phyloP scores from a whole-genome alignment of 2,797 vertebrate species.

The Sandelia bainsii region DNA sequence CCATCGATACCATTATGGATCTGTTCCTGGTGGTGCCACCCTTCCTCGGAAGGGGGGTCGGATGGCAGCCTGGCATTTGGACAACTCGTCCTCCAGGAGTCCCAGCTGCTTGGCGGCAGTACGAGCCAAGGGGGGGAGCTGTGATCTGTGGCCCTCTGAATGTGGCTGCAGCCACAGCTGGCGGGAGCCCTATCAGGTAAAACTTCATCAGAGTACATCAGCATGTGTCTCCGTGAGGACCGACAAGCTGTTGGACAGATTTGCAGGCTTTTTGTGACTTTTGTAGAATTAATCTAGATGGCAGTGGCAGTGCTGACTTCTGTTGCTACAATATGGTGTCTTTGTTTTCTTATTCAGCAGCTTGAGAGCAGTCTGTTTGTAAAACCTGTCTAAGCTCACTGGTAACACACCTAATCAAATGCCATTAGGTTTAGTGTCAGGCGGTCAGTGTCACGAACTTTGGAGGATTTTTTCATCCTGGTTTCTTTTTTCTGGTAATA shows the following conservation, averaged over 20 bases:
- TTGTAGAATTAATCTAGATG: not conserved
- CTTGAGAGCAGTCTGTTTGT: not conserved
- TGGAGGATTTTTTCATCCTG: no score
- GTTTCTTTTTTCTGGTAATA: no score
- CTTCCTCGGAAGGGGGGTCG: slow-evolving; percentile 81
- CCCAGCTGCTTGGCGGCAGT: slow-evolving; percentile 71
- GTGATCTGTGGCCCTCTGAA: slow-evolving; percentile 84
- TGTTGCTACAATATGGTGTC: not conserved
- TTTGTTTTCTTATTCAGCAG: not conserved
- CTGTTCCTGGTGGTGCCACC: slow-evolving; percentile 73
- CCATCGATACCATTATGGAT: slow-evolving; percentile 54
- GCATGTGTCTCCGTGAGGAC: slow-evolving; percentile 1
- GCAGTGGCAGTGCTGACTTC: no score
- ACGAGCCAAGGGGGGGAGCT: slow-evolving; percentile 82
- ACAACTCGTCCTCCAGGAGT: slow-evolving; percentile 82
- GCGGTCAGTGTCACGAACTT: no score
- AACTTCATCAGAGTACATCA: slow-evolving; percentile 13
- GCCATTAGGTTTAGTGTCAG: no score
- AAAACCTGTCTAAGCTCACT: no score
- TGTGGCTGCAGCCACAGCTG: slow-evolving; percentile 86
- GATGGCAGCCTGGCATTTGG: slow-evolving; percentile 77
- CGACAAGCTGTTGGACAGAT: not conserved
- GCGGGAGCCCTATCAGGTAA: slow-evolving; percentile 86
- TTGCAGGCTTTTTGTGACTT: not conserved
- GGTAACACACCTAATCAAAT: no score